Base-by-base conservation (phyloP, 2,797 vertebrate genomes). In the Sus cebifrons region DNA sequence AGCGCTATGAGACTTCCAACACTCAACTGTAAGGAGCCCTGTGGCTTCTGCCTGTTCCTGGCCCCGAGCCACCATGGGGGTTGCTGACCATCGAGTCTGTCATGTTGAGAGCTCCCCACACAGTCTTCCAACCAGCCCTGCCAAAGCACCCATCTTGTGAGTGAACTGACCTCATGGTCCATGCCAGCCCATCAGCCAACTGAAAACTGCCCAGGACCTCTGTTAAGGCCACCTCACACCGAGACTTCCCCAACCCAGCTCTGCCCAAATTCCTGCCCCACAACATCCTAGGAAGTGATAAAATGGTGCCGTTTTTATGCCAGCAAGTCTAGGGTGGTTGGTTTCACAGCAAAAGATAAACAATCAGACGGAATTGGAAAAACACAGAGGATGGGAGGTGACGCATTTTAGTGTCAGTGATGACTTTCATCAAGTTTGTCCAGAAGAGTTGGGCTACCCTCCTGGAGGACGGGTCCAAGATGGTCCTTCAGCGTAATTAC, bases 41-140 rank as follows among this genome's bases (percentile, higher is more conserved):
- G 21, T 8, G 14, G n/a, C 67, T 40, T 54, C 36, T 20, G 40
- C 29, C 56, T 64, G 36, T 23, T 44, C 36, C 17, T 77, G 56
- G n/a, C 17, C 40, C 32, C 15, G 29, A 78, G 29, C 6, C 1
- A 0, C 17, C 13, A 3, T 0, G 27, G 54, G 44, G 27, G 15
- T 40, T 18, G 11, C 15, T 68, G 36, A 27, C 12, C 0, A 23
- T 12, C 9, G 11, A 84, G 77, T n/a, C 21, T 54, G 56, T 25
- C 17, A 4, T 0, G 60, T 18, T 8, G 1, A 62, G 54, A 44
- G 6, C 18, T 58, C 27, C 40, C 21, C 67, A 68, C 6, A 6
- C 0, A 36, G 49, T 21, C 32, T 78, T 75, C 65, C 17, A 23
- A 49, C 10, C 3, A 32, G 27, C 6, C 40, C 44, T 25, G 25